Percentiles rank a stretch among this genome's conserved stretches.
phyloP scores from a whole-genome alignment of 2,113 vertebrate species.

The Coptodon bakossiorum region DNA sequence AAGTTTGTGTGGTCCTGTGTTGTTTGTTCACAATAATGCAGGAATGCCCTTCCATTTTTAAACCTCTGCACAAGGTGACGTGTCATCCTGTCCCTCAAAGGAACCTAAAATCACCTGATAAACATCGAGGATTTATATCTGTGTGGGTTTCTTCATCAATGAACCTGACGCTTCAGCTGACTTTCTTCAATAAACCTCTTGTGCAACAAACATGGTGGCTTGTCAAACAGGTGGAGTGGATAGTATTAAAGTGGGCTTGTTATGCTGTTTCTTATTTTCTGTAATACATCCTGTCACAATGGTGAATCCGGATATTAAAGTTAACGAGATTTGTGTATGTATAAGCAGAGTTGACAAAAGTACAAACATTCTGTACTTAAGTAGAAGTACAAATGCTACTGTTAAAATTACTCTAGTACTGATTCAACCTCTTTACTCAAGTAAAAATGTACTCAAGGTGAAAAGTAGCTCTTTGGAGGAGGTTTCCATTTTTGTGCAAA shows the following conservation, averaged over 20 bases:
- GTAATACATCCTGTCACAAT: neutral
- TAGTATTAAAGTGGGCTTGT: neutral
- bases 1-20: conserved; percentile 73
- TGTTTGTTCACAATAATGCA: conserved; percentile 32
- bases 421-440: neutral
- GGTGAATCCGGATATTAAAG: neutral
- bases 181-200: neutral
- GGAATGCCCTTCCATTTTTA: neutral
- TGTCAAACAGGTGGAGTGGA: neutral
- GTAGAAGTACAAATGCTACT: neutral
- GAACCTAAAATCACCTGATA: neutral
- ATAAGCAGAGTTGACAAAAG: neutral
- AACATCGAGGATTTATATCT: neutral
- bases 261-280: neutral
- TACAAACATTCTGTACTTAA: neutral
- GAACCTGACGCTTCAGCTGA: neutral
- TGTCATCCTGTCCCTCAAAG: neutral
- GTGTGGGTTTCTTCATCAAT: neutral
- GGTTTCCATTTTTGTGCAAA: neutral
- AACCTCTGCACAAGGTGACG: neutral
- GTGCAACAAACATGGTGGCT: neutral
- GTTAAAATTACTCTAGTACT: neutral
- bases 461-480: neutral
- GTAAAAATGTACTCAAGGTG: neutral
- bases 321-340: neutral